Base-by-base conservation (phyloP, 2,888 invertebrate genomes). In the Diachrysia chrysitis region DNA sequence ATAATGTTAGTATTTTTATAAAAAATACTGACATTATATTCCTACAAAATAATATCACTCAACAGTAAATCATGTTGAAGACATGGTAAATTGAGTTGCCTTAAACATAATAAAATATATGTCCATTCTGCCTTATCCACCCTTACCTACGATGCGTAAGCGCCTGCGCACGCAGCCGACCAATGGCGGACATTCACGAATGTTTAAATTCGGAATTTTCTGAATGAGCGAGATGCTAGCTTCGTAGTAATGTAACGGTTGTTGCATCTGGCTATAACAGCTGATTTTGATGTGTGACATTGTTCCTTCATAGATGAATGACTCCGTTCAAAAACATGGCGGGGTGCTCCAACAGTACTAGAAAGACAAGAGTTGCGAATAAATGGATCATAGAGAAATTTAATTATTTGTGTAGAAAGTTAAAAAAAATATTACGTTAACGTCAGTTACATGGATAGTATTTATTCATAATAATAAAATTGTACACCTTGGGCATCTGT, bases 191-290 rank as follows among this genome's bases (percentile, higher is more conserved):
- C 76, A 69, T 78, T 72, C 69, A 76, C 73, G 19, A 73, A 82
- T 71, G 63, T 81, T 78, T 60, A 63, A 78, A 73, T 60, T 64
- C 78, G 71, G 76, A 78, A 73, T 73, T 75, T 67, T 63, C 48
- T 73, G 72, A 76, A 76, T 83, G 83, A 80, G 78, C 67, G 76
- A 71, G 71, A 79, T 71, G 61, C 60, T 63, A 63, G 46, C 21
- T 58, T 51, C 59, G 67, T 78, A 78, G 71, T 81, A 80, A 51
- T 65, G 61, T 83, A 83, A 83, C 83, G 83, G 83, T 83, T 69
- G 35, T 37, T 56, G 66, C 82, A 82, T 82, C 81, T 81, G 82
- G 56, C 58, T 51, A 51, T 53, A 75, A 83, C 83, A 83, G 81
- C 81, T 83, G 83, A 83, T 80, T 81, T 75, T 75, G 73, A 75